Evolutionary conservation across 2,113 vertebrate genomes (phyloP), one percentile per base, ranked within the genome.

Genomic region (Heterotilapia buettikoferi): DNA sequence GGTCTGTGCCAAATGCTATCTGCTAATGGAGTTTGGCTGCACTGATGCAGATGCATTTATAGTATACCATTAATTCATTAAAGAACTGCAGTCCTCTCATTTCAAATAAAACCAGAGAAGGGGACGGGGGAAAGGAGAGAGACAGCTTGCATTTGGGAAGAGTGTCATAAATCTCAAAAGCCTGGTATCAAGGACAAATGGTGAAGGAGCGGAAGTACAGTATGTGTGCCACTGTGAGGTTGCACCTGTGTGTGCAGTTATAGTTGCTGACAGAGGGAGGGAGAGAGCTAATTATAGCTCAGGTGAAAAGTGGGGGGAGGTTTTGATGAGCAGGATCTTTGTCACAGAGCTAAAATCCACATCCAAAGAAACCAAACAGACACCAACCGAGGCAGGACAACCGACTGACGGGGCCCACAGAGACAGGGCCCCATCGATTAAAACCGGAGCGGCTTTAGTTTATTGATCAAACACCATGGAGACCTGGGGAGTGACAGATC

Each of bases 1-100:
- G 86, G 43, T 84, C 82, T 71, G 87, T 91, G 94, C 94, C 95
- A 95, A 78, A 91, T 91, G 90, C 85, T 82, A 93, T 94, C 91
- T 79, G 68, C 92, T 95, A 94, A 96, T 95, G 95, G 90, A 91
- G 86, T 88, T 81, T 92, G 84, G 92, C 90, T 86, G 63, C 84
- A 21, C 82, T 59, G 93, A 89, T 87, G 86, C 84, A 92, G 83
- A 91, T 90, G 89, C 89, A 91, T 93, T 94, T 93, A 90, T 90
- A 92, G 90, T 53, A 16, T 86, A 80, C 92, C 93, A 93, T 94
- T 94, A 93, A 95, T 95, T 95, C 91, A 93, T 95, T 93, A 95
- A 91, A 90, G 84, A 92, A 26, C 84, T 90, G 92, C 91, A 93
- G 94, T 84, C 71, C 79, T 87, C 83, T 93, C 59, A 18, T 90